Evolutionary conservation across 1,140 invertebrate species (phyloP).

Genomic region (Lycorma delicatula): DNA sequence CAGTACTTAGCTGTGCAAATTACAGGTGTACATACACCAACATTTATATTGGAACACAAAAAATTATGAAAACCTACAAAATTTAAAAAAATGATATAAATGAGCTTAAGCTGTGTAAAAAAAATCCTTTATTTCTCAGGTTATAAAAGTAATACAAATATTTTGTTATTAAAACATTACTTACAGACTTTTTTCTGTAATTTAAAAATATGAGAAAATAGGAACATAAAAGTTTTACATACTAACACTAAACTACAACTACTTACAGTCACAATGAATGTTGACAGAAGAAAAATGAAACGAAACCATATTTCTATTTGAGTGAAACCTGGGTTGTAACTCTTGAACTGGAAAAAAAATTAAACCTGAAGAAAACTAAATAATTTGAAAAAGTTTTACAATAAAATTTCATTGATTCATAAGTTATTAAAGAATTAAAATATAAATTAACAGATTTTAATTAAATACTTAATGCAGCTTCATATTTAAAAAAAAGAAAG

Average conservation of each 20-base stretch:
- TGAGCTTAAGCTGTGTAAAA: no score
- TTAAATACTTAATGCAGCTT: no score
- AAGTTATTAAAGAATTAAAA: no score
- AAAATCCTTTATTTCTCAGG: no score
- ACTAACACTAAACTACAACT: neutral
- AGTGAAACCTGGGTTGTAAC: slow-evolving; percentile 90
- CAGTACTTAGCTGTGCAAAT: no score
- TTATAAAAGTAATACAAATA: no score
- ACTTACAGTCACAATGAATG: slow-evolving; percentile 84
- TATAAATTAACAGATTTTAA: no score
- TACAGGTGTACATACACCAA: no score
- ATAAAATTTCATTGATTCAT: slow-evolving; percentile 12
- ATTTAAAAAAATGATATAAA: no score
- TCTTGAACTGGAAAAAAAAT: slow-evolving; percentile 75
- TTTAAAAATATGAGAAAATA: neutral
- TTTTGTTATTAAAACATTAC: neutral
- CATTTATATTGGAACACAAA: no score
- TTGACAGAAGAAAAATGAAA: slow-evolving; percentile 81
- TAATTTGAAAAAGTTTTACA: slow-evolving; percentile 13
- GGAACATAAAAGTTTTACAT: neutral
- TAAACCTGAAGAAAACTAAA: slow-evolving; percentile 13
- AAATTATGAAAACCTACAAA: no score
- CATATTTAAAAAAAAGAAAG: no score
- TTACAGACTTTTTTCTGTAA: neutral
- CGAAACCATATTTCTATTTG: slow-evolving; percentile 96